These are phyloP conservation scores for Xanthorhoe spadicearia DNA, from an alignment of 2,888 invertebrate species.

Conservation along the genomic window DNA sequence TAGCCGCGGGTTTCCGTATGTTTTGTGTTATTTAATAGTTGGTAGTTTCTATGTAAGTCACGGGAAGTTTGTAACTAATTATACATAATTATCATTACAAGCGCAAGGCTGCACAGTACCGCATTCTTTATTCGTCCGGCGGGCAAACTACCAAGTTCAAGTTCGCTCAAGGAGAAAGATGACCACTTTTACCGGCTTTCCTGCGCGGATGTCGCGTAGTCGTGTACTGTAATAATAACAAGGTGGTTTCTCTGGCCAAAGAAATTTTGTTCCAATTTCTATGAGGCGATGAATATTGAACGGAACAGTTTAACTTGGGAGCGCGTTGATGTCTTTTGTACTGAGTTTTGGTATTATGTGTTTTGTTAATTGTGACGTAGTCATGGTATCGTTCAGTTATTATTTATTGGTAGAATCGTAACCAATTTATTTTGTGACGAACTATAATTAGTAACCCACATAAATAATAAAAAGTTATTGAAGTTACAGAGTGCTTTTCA, in stretches of 20 bases:
- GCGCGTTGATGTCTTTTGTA: conserved; percentile 25
- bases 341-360: neutral
- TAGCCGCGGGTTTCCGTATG: no score
- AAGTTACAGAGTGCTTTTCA: no score
- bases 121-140: conserved; percentile 60
- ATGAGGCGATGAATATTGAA: neutral
- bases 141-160: conserved; percentile 58
- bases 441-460: no score
- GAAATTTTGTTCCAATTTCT: neutral
- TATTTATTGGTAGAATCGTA: no score
- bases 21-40: no score
- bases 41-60: no score
- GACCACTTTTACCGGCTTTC: conserved; percentile 62
- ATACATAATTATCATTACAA: conserved; percentile 10
- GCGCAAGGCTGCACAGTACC: conserved; percentile 27
- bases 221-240: conserved; percentile 6
- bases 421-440: no score
- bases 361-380: no score
- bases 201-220: conserved; percentile 29
- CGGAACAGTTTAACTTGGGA: neutral
- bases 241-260: neutral
- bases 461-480: no score
- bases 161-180: conserved; percentile 52
- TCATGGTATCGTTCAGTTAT: no score
- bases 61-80: no score